A percentile compares a stretch with the other conserved stretches of the same genome.
Conservation (phyloP, 2,888 invertebrate genomes). For the Eucera pruinosa region DNA sequence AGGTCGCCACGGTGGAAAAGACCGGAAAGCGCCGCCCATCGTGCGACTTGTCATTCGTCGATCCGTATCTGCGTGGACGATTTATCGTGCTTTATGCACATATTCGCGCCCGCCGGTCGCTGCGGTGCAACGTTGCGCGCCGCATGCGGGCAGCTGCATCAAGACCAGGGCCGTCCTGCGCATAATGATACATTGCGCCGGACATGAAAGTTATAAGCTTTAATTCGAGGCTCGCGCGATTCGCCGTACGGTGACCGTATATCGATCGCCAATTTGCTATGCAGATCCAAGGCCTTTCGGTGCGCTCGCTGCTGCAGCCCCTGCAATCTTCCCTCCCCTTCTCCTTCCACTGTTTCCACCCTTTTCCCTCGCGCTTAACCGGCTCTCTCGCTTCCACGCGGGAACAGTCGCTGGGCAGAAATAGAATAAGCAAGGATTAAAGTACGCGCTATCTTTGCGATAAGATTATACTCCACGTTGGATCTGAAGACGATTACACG, state of each 20-base stretch:
- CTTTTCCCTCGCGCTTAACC: conserved; percentile 4
- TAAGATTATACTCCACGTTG: conserved; percentile 64
- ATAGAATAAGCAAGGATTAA: conserved; percentile 69
- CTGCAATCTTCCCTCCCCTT: conserved; percentile 65
- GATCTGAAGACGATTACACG: conserved; percentile 49
- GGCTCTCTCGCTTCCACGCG: conserved; percentile 20
- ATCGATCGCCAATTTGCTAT: conserved; percentile 75
- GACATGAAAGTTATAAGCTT: conserved; percentile 75
- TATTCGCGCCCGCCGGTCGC: conserved; percentile 59
- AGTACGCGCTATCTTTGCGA: conserved; percentile 68
- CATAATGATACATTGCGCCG: conserved; percentile 73
- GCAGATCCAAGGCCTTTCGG: conserved; percentile 73
- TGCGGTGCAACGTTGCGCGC: conserved; percentile 36
- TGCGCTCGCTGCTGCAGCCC: conserved; percentile 65
- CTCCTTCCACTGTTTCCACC: conserved; percentile 8
- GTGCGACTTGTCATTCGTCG: conserved; percentile 63
- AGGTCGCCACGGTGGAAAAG: conserved; percentile 40
- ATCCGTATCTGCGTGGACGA: conserved; percentile 63
- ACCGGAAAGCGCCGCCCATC: conserved; percentile 60
- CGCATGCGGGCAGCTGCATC: conserved; percentile 66
- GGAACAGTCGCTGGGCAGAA: conserved; percentile 55
- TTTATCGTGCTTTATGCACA: conserved; percentile 70
- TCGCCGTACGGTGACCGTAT: conserved; percentile 71
- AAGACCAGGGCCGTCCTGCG: conserved; percentile 61
- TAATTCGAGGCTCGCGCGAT: conserved; percentile 74